Conservation (phyloP, 2,113 vertebrate genomes). For the Origma solitaria region DNA sequence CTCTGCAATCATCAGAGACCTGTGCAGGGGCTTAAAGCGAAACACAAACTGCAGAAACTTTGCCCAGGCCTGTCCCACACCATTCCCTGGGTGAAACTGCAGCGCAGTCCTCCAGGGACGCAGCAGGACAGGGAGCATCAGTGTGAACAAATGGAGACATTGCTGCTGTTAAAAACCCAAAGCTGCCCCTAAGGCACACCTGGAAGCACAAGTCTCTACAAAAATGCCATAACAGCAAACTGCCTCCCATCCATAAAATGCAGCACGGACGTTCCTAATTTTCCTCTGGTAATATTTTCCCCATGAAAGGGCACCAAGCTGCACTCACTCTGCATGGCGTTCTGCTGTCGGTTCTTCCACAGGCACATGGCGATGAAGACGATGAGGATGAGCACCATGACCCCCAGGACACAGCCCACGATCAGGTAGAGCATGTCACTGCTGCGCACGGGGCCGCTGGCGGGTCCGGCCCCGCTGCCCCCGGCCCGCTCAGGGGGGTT, state of each 20-base stretch:
- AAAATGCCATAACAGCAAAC: background rate
- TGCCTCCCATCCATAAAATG: fast-evolving
- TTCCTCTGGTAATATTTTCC: fast-evolving
- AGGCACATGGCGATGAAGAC: conserved; percentile 94
- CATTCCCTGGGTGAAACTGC: background rate
- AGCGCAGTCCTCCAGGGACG: fast-evolving
- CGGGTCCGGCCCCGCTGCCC: conserved; percentile 15
- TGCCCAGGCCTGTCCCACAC: background rate
- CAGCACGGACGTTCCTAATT: fast-evolving
- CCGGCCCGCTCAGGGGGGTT: conserved; percentile 4
- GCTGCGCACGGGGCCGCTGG: conserved; percentile 59
- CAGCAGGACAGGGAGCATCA: background rate
- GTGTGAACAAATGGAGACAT: fast-evolving
- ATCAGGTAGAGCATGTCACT: conserved; percentile 89
- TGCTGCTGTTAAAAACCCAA: background rate
- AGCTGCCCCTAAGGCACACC: background rate
- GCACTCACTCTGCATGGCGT: conserved; percentile 86
- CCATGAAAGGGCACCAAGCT: background rate
- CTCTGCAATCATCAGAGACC: background rate
- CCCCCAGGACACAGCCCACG: conserved; percentile 86
- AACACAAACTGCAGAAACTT: background rate
- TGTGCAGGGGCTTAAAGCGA: background rate
- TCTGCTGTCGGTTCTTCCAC: conserved; percentile 92
- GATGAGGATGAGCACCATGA: conserved; percentile 94
- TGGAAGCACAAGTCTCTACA: background rate